Conservation (phyloP, 2,113 vertebrate species). For the Phoenicopterus ruber region DNA sequence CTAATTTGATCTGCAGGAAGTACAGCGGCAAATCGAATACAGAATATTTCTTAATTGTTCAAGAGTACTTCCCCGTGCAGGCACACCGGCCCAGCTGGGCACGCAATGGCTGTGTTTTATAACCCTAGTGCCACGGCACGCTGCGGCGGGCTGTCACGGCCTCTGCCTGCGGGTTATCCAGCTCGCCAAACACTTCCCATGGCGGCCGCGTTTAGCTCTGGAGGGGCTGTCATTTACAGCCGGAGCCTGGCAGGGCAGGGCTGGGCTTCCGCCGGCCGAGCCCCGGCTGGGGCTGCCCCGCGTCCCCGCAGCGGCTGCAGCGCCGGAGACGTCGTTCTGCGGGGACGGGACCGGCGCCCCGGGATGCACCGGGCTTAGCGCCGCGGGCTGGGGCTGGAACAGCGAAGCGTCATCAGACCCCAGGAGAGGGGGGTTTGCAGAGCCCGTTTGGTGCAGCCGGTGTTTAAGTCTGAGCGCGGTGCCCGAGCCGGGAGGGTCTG, state of each 20-base stretch:
- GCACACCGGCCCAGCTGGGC: neutral
- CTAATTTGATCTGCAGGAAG: neutral
- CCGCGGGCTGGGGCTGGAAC: neutral
- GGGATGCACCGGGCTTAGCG: neutral
- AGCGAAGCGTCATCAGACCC: neutral
- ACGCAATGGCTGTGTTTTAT: accelerated
- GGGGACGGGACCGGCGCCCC: neutral
- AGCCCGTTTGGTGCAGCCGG: neutral
- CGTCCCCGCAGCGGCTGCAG: neutral
- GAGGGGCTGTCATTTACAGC: neutral
- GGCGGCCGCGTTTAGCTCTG: accelerated
- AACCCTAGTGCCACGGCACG: accelerated
- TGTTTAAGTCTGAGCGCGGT: neutral
- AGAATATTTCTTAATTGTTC: neutral
- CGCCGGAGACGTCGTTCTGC: neutral
- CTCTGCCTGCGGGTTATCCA: neutral
- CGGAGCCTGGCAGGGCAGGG: neutral
- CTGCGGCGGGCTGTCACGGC: neutral
- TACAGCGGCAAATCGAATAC: neutral
- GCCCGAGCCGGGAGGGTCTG: too few relatives aligned
- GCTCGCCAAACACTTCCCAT: neutral
- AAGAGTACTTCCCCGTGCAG: neutral
- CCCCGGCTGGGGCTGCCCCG: neutral
- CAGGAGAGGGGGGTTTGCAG: neutral
- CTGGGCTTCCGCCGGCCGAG: neutral